Conservation (phyloP, 2,888 invertebrate genomes). For the Lottia scabra region DNA sequence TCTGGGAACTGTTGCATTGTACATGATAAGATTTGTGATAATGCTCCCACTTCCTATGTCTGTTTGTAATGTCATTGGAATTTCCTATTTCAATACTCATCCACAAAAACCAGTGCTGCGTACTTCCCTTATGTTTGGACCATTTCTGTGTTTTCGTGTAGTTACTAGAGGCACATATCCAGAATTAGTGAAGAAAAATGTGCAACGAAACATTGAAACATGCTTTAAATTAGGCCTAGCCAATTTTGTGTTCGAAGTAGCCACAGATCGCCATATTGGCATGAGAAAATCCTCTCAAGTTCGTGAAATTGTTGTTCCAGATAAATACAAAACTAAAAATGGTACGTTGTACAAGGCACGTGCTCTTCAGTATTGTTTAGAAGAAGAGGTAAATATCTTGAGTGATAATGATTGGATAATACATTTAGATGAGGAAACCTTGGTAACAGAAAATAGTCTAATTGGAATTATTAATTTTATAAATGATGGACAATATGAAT, state of each 20-base stretch:
- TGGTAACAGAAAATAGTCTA: constrained; percentile 54
- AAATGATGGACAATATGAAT: constrained; percentile 32
- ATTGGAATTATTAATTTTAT: constrained; percentile 60
- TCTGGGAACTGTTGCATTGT: constrained; percentile 38
- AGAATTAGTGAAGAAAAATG: constrained; percentile 35
- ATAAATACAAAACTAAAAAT: constrained; percentile 40
- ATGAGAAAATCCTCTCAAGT: constrained; percentile 36
- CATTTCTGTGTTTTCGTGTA: constrained; percentile 48
- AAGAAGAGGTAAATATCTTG: constrained; percentile 37
- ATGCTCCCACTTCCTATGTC: constrained; percentile 48
- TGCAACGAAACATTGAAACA: constrained; percentile 42
- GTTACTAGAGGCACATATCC: constrained; percentile 46
- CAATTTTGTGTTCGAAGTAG: constrained; percentile 52
- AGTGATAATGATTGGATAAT: constrained; percentile 60
- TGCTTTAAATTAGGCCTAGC: constrained; percentile 45
- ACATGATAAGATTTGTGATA: constrained; percentile 42
- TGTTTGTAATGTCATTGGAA: constrained; percentile 52
- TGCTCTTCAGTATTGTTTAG: constrained; percentile 57
- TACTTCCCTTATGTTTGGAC: constrained; percentile 49
- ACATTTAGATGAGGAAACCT: constrained; percentile 60
- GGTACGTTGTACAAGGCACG: constrained; percentile 53
- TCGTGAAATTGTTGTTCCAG: constrained; percentile 51
- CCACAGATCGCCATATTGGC: constrained; percentile 45
- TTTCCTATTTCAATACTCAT: constrained; percentile 49
- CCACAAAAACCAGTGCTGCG: constrained; percentile 50